Evolutionary conservation across 2,888 invertebrate species (phyloP), one percentile per base, ranked within the genome.

Genomic region (Thera britannica): DNA sequence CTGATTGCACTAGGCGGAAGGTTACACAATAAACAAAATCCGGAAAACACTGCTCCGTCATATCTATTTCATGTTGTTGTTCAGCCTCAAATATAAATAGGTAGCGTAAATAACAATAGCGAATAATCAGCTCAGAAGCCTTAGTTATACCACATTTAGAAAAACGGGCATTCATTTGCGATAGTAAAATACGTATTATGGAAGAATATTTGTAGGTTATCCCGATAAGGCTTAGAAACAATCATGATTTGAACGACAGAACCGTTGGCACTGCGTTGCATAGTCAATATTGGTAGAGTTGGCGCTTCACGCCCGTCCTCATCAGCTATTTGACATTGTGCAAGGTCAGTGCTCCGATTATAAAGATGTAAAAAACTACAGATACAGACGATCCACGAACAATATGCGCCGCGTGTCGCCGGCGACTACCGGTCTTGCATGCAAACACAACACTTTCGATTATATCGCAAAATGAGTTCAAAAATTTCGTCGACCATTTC

Each of bases 341-440:
- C 91, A 93, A 93, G 93, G 93, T 92, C 90, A 92, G 90, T 92
- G 91, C 86, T 90, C 92, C 91, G 92, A 89, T 90, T 92, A 88
- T 89, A 92, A 89, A 90, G 86, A 91, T 91, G 90, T 90, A 90
- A 90, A 51, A 90, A 83, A 81, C 78, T 75, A 75, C 73, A 70
- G 66, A 67, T 76, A 75, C 73, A 68, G 66, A 65, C 64, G 52
- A 71, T 46, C 55, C 66, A 66, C 68, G 55, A 44, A 65, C 71
- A 72, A 79, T 83, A 86, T 87, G 86, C 87, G 79, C 72, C 74
- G 66, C 85, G 84, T 86, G 86, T 88, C 81, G 79, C 73, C 75
- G 58, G 57, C 77, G 73, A 64, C 82, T 79, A 78, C 74, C 74
- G 79, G 78, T 80, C 81, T 67, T 84, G 92, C 90, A 91, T 90